phyloP scores from a whole-genome alignment of 2,888 invertebrate genomes.

The Caenorhabditis panamensis region DNA sequence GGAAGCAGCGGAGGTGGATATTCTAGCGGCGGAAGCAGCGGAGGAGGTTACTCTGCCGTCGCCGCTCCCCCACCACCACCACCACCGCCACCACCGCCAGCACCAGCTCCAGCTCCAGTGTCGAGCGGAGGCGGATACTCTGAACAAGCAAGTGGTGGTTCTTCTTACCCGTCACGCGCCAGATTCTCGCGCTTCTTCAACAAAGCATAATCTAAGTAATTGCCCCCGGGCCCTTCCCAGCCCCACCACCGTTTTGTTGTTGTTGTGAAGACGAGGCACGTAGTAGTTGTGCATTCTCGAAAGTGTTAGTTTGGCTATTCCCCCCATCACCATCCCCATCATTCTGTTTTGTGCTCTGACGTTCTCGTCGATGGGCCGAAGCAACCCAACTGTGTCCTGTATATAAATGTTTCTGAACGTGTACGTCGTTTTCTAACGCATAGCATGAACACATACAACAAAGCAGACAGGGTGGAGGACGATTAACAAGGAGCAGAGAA shows the following conservation, averaged over 20 bases:
- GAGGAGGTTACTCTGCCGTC: conserved; percentile 41
- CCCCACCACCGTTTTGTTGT: conserved; percentile 28
- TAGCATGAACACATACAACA: conserved; percentile 31
- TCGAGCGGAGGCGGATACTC: conserved; percentile 57
- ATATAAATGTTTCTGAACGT: conserved; percentile 64
- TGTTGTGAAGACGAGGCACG: conserved; percentile 22
- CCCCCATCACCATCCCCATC: background rate
- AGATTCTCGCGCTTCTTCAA: conserved; percentile 64
- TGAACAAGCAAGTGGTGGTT: conserved; percentile 65
- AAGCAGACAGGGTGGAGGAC: background rate
- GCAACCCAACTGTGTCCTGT: conserved; percentile 50
- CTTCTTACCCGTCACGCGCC: conserved; percentile 57
- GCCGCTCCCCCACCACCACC: conserved; percentile 59
- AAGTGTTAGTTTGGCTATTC: conserved; percentile 24
- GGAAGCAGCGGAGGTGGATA: conserved; percentile 45
- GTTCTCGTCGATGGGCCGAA: conserved; percentile 6
- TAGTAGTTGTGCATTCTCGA: conserved; percentile 8
- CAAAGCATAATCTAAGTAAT: conserved; percentile 43
- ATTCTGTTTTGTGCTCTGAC: conserved; percentile 5
- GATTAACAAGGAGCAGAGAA: background rate
- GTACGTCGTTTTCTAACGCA: conserved; percentile 53
- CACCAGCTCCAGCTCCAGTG: conserved; percentile 52
- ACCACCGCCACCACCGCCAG: conserved; percentile 63
- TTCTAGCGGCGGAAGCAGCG: conserved; percentile 30
- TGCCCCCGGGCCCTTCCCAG: background rate